phyloP scores from a whole-genome alignment of 1,140 invertebrate species.

The Panagrolaimus sp. region DNA sequence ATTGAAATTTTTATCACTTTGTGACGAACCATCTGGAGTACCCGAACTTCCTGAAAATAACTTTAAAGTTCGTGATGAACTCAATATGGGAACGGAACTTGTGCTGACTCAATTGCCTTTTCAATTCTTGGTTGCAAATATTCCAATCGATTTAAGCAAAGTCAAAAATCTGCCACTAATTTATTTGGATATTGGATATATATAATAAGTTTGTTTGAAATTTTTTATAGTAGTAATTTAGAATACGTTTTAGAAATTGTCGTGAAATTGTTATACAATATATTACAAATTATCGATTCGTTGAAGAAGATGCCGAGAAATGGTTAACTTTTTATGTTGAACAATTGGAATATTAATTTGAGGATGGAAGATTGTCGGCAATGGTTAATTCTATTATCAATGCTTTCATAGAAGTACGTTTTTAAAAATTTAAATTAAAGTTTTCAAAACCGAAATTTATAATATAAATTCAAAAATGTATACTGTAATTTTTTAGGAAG shows the following conservation, averaged over 20 bases:
- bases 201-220: slow-evolving; percentile 29
- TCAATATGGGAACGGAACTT: slow-evolving; percentile 5
- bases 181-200: slow-evolving; percentile 22
- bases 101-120: background rate
- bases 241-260: slow-evolving; percentile 34
- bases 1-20: background rate
- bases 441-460: too few species aligned
- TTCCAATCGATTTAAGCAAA: slow-evolving; percentile 17
- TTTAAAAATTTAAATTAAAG: slow-evolving; percentile 6
- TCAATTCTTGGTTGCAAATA: slow-evolving; percentile 9
- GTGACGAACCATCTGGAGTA: background rate
- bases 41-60: background rate
- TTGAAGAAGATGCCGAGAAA: slow-evolving; percentile 66
- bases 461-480: too few species aligned
- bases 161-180: background rate
- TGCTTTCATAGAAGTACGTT: slow-evolving; percentile 68
- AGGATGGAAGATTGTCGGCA: slow-evolving; percentile 75
- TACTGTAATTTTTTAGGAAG: slow-evolving; percentile 62
- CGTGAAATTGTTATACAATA: slow-evolving; percentile 50
- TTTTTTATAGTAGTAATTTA: slow-evolving; percentile 19
- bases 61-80: background rate
- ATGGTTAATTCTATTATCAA: slow-evolving; percentile 75
- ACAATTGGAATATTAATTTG: slow-evolving; percentile 74
- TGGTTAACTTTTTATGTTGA: slow-evolving; percentile 74
- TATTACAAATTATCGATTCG: slow-evolving; percentile 68